Conservation (phyloP, 2,113 vertebrate genomes). For the Myrmecophaga tridactyla region DNA sequence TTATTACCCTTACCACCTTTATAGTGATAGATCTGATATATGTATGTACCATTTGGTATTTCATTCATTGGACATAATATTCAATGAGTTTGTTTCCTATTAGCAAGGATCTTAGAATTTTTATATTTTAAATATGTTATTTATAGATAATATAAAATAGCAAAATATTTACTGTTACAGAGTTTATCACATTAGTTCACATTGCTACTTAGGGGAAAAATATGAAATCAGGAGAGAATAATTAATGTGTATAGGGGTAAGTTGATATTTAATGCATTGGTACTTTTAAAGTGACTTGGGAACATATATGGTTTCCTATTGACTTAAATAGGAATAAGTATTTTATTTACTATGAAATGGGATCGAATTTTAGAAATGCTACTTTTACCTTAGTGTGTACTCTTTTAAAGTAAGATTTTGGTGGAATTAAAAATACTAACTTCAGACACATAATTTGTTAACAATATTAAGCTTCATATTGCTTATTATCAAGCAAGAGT, state of each 20-base stretch:
- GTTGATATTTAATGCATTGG: constrained; percentile 47
- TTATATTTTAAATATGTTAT: constrained; percentile 59
- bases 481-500: constrained; percentile 54
- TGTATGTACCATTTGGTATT: constrained; percentile 43
- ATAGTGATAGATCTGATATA: constrained; percentile 32
- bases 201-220: constrained; percentile 28
- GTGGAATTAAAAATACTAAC: constrained; percentile 53
- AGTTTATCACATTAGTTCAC: constrained; percentile 11
- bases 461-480: constrained; percentile 56
- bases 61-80: constrained; percentile 22
- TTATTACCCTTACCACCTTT: neutral
- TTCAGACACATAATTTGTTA: constrained; percentile 56
- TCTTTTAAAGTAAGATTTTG: constrained; percentile 64
- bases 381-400: constrained; percentile 55
- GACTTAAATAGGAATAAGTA: constrained; percentile 63
- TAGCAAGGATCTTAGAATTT: constrained; percentile 44
- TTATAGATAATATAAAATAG: constrained; percentile 49
- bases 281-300: constrained; percentile 47
- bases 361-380: constrained; percentile 64
- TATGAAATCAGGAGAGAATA: constrained; percentile 31
- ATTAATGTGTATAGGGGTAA: constrained; percentile 39
- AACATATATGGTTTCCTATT: neutral
- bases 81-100: constrained; percentile 41
- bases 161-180: constrained; percentile 53
- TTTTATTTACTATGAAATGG: constrained; percentile 69